Base-by-base conservation (phyloP, 2,113 vertebrate genomes). In the Rhinoderma darwinii region DNA sequence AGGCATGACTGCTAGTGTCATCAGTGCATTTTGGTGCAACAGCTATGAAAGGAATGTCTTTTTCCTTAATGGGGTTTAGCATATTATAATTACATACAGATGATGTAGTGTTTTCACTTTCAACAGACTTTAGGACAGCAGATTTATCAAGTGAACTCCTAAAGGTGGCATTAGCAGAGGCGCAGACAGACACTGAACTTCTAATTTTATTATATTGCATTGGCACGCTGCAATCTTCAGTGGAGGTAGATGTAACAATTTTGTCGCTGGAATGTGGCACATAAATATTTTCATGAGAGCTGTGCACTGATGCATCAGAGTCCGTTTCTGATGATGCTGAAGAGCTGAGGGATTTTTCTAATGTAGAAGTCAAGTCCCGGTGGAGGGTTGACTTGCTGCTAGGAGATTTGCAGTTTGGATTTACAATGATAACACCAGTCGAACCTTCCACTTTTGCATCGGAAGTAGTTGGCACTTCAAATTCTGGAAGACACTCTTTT, bases 351-450 rank as follows among this genome's bases (percentile, higher is more conserved):
- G 90, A 93, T 89, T 93, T 94, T 88, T 93, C 94, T 88, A 94
- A 83, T 85, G 93, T 83, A 74, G 91, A 5, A 68, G 89, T 37
- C 72, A 89, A 84, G 90, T 95, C 95, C 70, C 94, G 94, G 89
- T 93, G 92, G 89, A 91, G 93, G 10, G 78, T 50, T 11, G 94
- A 89, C 89, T 95, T 95, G 93, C 91, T 94, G 92, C 91, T 95
- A 85, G 95, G 95, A 89, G 95, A 95, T 86, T 93, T 94, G 90
- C 95, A 95, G 90, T 96, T 96, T 82, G 95, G 95, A 92, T 96
- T 96, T 88, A 95, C 93, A 84, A 96, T 96, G 72, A 96, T 96
- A 89, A 96, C 95, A 83, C 95, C 95, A 0, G 95, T 94, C 9
- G 94, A 94, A 84, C 91, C 94, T 92, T 96, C 95, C 74, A 93